A percentile compares a stretch with the other conserved stretches of the same genome.
phyloP scores from a whole-genome alignment of 2,797 vertebrate species.

The Rallus crepitans region DNA sequence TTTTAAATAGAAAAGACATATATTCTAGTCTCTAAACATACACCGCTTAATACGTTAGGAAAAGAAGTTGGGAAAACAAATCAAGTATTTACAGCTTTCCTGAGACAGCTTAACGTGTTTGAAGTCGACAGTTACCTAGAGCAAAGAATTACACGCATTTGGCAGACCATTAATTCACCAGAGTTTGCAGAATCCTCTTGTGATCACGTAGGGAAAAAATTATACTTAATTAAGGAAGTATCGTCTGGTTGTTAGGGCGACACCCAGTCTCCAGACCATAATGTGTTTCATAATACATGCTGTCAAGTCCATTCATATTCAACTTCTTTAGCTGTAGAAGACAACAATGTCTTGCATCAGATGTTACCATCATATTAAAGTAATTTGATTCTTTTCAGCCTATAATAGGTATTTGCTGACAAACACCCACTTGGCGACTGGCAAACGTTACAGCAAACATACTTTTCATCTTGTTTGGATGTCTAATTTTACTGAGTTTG shows the following conservation, averaged over 20 bases:
- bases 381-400: constrained; percentile 58
- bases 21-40: neutral
- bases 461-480: constrained; percentile 54
- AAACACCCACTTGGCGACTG: constrained; percentile 11
- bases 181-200: constrained; percentile 31
- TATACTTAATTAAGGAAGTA: constrained; percentile 66
- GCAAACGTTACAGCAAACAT: constrained; percentile 39
- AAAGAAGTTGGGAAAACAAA: neutral
- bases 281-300: constrained; percentile 7
- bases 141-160: constrained; percentile 40
- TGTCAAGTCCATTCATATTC: constrained; percentile 44
- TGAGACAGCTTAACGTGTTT: neutral
- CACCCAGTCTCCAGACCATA: constrained; percentile 17
- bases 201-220: constrained; percentile 23
- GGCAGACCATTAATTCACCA: constrained; percentile 41
- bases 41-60: neutral
- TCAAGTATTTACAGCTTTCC: neutral
- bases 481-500: constrained; percentile 47
- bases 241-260: constrained; percentile 40
- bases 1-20: neutral
- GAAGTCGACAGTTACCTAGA: constrained; percentile 42
- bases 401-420: constrained; percentile 47
- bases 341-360: constrained; percentile 55
- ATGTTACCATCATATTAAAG: constrained; percentile 50
- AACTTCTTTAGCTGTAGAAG: constrained; percentile 37